Evolutionary conservation across 2,888 invertebrate species (phyloP).

Genomic region (Cabera pusaria): DNA sequence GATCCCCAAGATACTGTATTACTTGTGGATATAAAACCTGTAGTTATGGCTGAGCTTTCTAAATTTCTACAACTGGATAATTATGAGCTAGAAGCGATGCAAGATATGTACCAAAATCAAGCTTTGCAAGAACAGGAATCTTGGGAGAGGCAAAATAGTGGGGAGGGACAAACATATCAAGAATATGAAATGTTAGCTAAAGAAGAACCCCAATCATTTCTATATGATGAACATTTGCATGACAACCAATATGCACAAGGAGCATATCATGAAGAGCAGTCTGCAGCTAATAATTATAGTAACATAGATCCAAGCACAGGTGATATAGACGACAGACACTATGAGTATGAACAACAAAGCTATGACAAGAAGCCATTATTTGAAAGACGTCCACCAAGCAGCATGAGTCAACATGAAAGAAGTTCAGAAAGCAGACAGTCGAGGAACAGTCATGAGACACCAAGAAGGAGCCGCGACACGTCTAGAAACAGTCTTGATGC

Average conservation of each 20-base stretch:
- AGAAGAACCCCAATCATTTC: slow-evolving; percentile 37
- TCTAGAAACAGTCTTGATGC: neutral
- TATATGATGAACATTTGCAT: slow-evolving; percentile 30
- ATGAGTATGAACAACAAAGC: slow-evolving; percentile 26
- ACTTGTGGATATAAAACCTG: slow-evolving; percentile 82
- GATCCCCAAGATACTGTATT: slow-evolving; percentile 83
- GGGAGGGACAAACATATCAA: too few relatives aligned
- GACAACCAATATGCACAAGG: slow-evolving; percentile 37
- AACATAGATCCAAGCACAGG: slow-evolving; percentile 16
- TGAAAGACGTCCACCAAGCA: slow-evolving; percentile 47
- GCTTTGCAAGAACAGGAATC: neutral
- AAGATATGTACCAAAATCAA: slow-evolving; percentile 3
- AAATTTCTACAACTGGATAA: slow-evolving; percentile 79
- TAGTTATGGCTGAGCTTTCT: slow-evolving; percentile 83
- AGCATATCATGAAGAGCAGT: slow-evolving; percentile 32
- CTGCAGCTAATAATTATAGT: slow-evolving; percentile 26
- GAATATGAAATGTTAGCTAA: slow-evolving; percentile 22
- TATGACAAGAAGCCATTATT: slow-evolving; percentile 41
- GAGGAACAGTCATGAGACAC: neutral
- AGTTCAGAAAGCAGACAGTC: slow-evolving; percentile 31
- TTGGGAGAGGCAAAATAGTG: too few relatives aligned
- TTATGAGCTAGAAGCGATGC: slow-evolving; percentile 19
- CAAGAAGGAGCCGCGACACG: too few relatives aligned
- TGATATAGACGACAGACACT: slow-evolving; percentile 17
- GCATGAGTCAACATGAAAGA: slow-evolving; percentile 33